A percentile compares a stretch with the other conserved stretches of the same genome.
These are phyloP conservation scores for Mycogona germanica DNA, from an alignment of 2,888 invertebrate genomes.

Conservation along the genomic window DNA sequence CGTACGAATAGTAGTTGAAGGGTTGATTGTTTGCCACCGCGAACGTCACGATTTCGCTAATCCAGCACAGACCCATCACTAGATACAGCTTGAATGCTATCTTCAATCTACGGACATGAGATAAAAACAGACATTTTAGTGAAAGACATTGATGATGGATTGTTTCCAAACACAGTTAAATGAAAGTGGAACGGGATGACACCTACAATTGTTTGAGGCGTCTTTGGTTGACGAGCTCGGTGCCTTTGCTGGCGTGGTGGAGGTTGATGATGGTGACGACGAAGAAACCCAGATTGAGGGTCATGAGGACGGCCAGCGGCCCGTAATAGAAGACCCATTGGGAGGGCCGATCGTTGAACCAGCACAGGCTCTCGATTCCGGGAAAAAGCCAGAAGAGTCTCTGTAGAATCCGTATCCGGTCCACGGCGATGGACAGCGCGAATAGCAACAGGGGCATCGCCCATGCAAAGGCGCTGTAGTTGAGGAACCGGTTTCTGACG, in stretches of 20 bases:
- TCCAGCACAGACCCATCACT: too few species aligned
- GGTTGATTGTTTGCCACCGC: too few species aligned
- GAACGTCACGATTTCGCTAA: too few species aligned
- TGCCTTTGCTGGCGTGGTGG: not conserved
- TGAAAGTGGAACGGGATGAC: too few species aligned
- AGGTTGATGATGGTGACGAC: conserved; percentile 17
- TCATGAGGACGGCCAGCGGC: conserved; percentile 14
- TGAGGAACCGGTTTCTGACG: conserved; percentile 1
- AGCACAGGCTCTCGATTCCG: conserved; percentile 4
- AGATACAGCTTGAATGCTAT: too few species aligned
- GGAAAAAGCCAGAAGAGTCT: conserved; percentile 8
- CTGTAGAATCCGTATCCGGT: not conserved
- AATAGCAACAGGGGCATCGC: conserved; percentile 13
- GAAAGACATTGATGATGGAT: too few species aligned
- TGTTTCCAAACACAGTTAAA: too few species aligned
- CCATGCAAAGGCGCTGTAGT: conserved; percentile 16
- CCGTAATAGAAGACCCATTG: conserved; percentile 13
- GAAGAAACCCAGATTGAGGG: conserved; percentile 15
- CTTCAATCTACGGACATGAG: too few species aligned
- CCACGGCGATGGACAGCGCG: conserved; percentile 3
- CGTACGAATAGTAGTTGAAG: too few species aligned
- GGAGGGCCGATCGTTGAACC: conserved; percentile 15
- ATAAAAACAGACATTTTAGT: too few species aligned
- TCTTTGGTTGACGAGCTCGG: conserved; percentile 17
- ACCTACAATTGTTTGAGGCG: conserved; percentile 21